Conservation (phyloP, 2,888 invertebrate genomes). For the Drosophila seclusa region DNA sequence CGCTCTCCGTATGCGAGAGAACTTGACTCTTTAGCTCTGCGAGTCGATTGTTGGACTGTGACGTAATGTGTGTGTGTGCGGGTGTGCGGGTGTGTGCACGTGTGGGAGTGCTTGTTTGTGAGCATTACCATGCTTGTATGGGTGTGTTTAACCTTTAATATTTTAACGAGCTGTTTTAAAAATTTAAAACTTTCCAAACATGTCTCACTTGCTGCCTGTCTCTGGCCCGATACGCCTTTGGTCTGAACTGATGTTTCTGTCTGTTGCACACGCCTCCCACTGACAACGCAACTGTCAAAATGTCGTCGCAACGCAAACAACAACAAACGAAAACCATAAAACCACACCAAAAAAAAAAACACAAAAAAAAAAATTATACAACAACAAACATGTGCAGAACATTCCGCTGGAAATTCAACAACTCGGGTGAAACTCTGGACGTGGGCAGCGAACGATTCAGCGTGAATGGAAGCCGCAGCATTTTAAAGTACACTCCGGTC, state of each 20-base stretch:
- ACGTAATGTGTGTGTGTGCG: constrained; percentile 5
- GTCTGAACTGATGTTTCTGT: constrained; percentile 54
- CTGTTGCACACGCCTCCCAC: constrained; percentile 41
- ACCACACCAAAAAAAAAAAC: constrained; percentile 17
- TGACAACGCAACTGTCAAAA: constrained; percentile 72
- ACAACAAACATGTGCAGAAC: constrained; percentile 85
- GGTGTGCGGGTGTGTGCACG: constrained; percentile 18
- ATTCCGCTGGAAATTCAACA: constrained; percentile 98
- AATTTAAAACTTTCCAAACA: constrained; percentile 79
- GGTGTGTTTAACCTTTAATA: constrained; percentile 75
- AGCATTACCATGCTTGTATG: constrained; percentile 17
- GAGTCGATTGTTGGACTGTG: constrained; percentile 3
- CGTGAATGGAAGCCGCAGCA: constrained; percentile 91
- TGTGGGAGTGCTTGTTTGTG: constrained; percentile 33
- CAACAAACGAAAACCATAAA: constrained; percentile 34
- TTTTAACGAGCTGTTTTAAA: constrained; percentile 79
- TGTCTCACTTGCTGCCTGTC: constrained; percentile 49
- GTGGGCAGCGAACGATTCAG: constrained; percentile 92
- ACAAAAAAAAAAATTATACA: constrained; percentile 3
- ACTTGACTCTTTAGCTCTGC: constrained; percentile 27
- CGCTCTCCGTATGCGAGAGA: constrained; percentile 20
- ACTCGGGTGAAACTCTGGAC: constrained; percentile 94
- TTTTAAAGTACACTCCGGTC: constrained; percentile 88
- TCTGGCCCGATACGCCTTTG: constrained; percentile 14
- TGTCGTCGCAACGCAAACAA: constrained; percentile 72